phyloP scores from a whole-genome alignment of 2,888 invertebrate genomes.

The Leucoma salicis region DNA sequence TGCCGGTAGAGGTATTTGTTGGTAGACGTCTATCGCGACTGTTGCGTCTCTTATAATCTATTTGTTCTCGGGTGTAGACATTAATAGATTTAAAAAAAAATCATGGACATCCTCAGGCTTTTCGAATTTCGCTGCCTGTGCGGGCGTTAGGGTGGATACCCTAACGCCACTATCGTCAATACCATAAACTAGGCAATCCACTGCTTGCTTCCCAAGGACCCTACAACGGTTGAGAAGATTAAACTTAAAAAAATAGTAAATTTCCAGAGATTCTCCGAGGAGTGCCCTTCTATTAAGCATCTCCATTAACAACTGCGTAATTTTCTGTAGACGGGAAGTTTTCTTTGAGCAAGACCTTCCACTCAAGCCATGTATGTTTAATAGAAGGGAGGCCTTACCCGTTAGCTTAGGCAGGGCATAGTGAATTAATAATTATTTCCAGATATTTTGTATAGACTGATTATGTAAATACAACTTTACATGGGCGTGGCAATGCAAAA shows the following conservation, averaged over 20 bases:
- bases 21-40: no score
- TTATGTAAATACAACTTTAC: no score
- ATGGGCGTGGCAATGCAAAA: no score
- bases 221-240: constrained; percentile 1
- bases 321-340: background rate
- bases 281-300: background rate
- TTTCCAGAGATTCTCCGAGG: constrained; percentile 7
- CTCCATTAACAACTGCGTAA: background rate
- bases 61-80: no score
- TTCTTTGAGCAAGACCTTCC: constrained; percentile 18
- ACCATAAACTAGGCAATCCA: constrained; percentile 1
- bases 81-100: no score
- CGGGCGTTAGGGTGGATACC: no score
- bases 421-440: no score
- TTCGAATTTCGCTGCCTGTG: constrained; percentile 1
- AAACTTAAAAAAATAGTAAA: constrained; percentile 4
- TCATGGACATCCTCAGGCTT: no score
- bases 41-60: no score
- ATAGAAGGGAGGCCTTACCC: constrained; percentile 22
- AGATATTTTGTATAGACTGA: no score
- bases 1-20: no score
- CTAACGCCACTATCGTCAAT: background rate
- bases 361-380: constrained; percentile 15
- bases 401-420: constrained; percentile 19
- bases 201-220: background rate